Conservation (phyloP, 2,797 vertebrate species). For the Ispidina picta region DNA sequence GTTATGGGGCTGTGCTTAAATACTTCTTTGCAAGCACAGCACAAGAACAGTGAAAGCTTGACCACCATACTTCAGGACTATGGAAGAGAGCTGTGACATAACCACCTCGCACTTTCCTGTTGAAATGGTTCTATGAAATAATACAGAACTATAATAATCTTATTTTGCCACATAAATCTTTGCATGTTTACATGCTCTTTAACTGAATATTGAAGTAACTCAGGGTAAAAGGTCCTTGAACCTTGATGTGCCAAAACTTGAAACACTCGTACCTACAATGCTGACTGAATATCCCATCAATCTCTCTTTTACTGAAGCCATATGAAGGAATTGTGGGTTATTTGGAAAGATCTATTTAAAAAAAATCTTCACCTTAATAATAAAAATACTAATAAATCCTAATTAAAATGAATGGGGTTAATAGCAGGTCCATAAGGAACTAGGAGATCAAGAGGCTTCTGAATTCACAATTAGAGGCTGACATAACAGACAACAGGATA, state of each 20-base stretch:
- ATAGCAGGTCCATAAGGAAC: conserved; percentile 68
- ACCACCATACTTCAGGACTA: neutral
- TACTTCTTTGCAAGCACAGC: neutral
- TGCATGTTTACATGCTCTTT: neutral
- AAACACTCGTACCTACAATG: neutral
- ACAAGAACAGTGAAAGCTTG: neutral
- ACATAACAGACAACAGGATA: conserved; percentile 77
- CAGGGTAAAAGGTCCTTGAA: neutral
- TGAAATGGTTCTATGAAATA: neutral
- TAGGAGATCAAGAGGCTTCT: conserved; percentile 66
- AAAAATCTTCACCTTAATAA: conserved; percentile 38
- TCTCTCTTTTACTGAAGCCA: conserved; percentile 1
- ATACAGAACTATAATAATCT: neutral
- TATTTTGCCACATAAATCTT: neutral
- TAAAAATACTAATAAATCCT: conserved; percentile 70
- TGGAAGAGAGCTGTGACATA: neutral
- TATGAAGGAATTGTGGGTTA: conserved; percentile 23
- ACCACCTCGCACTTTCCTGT: neutral
- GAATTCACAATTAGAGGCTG: conserved; percentile 67
- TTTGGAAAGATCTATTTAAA: conserved; percentile 47
- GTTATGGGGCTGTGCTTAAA: conserved; percentile 21
- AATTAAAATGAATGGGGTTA: conserved; percentile 75
- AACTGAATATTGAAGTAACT: neutral
- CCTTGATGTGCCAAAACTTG: neutral
- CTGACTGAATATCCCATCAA: neutral